phyloP scores from a whole-genome alignment of 2,797 vertebrate species.

The Trematomus bernacchii region DNA sequence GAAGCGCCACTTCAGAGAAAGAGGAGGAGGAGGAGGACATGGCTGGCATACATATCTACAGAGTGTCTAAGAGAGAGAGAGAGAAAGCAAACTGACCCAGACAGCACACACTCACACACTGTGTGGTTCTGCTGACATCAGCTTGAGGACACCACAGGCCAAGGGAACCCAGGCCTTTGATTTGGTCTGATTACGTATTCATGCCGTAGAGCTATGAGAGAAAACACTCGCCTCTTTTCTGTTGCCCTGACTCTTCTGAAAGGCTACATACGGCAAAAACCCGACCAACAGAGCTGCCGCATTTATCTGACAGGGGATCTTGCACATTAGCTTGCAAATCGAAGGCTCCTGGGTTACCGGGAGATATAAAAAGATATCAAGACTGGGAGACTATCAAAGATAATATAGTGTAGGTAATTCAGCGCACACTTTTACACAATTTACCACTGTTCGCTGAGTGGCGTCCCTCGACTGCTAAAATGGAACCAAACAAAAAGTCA shows the following conservation, averaged over 20 bases:
- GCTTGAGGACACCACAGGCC: slow-evolving; percentile 69
- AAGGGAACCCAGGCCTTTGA: slow-evolving; percentile 72
- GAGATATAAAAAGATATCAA: slow-evolving; percentile 68
- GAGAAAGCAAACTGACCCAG: slow-evolving; percentile 59
- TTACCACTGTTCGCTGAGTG: slow-evolving; percentile 64
- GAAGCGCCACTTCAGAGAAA: slow-evolving; percentile 91
- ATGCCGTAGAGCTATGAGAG: slow-evolving; percentile 59
- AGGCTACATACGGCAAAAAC: slow-evolving; percentile 57
- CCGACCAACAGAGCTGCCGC: slow-evolving; percentile 41
- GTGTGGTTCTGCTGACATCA: slow-evolving; percentile 75
- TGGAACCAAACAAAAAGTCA: slow-evolving; percentile 82
- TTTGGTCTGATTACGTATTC: slow-evolving; percentile 75
- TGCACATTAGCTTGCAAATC: slow-evolving; percentile 72
- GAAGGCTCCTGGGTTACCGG: slow-evolving; percentile 66
- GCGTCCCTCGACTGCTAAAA: slow-evolving; percentile 77
- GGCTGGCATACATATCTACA: slow-evolving; percentile 91
- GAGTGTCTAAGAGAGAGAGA: slow-evolving; percentile 31
- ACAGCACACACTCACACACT: slow-evolving; percentile 34
- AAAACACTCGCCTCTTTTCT: slow-evolving; percentile 65
- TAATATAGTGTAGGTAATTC: slow-evolving; percentile 75
- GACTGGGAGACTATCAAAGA: slow-evolving; percentile 74
- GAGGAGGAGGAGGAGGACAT: slow-evolving; percentile 80
- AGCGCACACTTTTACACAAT: slow-evolving; percentile 74
- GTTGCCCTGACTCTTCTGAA: slow-evolving; percentile 60
- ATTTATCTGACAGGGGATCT: slow-evolving; percentile 75